Base-by-base conservation (phyloP, 1,140 invertebrate genomes). In the Lordiphosa clarofinis region DNA sequence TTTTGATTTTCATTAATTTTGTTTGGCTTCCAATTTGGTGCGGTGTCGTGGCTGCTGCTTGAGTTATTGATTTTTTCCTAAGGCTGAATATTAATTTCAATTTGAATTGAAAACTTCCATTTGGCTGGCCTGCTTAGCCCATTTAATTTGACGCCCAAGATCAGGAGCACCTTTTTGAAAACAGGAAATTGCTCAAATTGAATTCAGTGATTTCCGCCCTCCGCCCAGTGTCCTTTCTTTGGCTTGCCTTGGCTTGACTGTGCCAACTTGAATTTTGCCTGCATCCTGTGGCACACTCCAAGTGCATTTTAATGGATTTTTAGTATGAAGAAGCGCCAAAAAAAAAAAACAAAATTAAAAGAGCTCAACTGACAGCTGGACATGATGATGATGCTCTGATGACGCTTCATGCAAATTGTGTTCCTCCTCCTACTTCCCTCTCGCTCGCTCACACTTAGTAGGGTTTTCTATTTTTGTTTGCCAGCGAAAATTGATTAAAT, bases 171-270 rank as follows among this genome's bases (percentile, higher is more conserved):
- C 70, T 79, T 78, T 66, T 73, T 43, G 56, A 70, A 70, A 74
- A 73, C 59, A 73, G 74, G 74, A 79, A 79, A 79, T 79, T 73
- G 75, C 75, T 74, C 50, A 79, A 79, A 79, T 79, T 81, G 74
- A 79, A 79, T 79, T 79, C 70, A 70, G 60, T 79, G 70, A 79
- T 79, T 79, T 79, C 65, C 71, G 57, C 11, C 39, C 52, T 53
- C 38, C 35, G 46, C 43, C 43, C 37, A 38, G 47, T 53, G 56
- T 40, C 42, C 55, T 38, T 28, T 42, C 48, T 52, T 58, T 50
- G 4, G 21, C 21, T 21, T 21, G 21, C 40, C 36, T 56, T 53
- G 13, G n/a, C n/a, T n/a, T n/a, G n/a, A n/a, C n/a, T n/a, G n/a
- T n/a, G n/a, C n/a, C n/a, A n/a, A 19, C 6, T 35, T 9, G 19